Percentiles rank a stretch among this genome's conserved stretches.
phyloP scores from a whole-genome alignment of 2,797 vertebrate genomes.

The Xenopus petersii region DNA sequence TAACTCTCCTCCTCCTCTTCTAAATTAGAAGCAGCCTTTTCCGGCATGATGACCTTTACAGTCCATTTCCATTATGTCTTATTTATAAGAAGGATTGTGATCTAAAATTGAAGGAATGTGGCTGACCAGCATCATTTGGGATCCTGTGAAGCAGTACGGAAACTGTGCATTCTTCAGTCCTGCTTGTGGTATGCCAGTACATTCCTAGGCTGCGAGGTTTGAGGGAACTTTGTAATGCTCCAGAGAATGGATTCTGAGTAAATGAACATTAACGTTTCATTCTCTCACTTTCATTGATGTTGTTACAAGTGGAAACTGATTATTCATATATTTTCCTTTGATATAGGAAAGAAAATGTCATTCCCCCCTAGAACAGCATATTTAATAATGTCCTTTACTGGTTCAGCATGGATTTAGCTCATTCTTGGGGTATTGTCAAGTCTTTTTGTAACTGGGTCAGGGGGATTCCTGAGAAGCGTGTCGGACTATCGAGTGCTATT shows the following conservation, averaged over 20 bases:
- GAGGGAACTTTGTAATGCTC: slow-evolving; percentile 57
- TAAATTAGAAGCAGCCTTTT: not conserved
- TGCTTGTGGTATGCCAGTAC: slow-evolving; percentile 80
- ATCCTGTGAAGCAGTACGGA: slow-evolving; percentile 74
- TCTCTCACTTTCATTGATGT: slow-evolving; percentile 7
- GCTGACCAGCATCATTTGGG: slow-evolving; percentile 71
- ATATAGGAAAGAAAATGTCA: slow-evolving; percentile 2
- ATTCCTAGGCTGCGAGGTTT: slow-evolving; percentile 90
- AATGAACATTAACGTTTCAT: not conserved
- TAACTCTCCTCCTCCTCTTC: not conserved
- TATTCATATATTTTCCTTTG: slow-evolving; percentile 14
- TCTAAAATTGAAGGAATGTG: slow-evolving; percentile 71
- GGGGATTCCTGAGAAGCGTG: too few relatives aligned
- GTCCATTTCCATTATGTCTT: slow-evolving; percentile 29
- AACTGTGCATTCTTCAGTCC: slow-evolving; percentile 85
- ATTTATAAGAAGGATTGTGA: slow-evolving; percentile 62
- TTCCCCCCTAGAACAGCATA: not conserved
- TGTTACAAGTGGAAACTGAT: slow-evolving; percentile 22
- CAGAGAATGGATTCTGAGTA: slow-evolving; percentile 13
- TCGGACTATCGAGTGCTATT: too few relatives aligned
- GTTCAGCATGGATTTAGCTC: not conserved
- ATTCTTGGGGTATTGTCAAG: not conserved
- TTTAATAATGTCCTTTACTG: not conserved
- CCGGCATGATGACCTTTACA: slow-evolving; percentile 5
- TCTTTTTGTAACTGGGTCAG: not conserved